Conservation (phyloP, 2,113 vertebrate genomes). For the Xiphophorus couchianus region DNA sequence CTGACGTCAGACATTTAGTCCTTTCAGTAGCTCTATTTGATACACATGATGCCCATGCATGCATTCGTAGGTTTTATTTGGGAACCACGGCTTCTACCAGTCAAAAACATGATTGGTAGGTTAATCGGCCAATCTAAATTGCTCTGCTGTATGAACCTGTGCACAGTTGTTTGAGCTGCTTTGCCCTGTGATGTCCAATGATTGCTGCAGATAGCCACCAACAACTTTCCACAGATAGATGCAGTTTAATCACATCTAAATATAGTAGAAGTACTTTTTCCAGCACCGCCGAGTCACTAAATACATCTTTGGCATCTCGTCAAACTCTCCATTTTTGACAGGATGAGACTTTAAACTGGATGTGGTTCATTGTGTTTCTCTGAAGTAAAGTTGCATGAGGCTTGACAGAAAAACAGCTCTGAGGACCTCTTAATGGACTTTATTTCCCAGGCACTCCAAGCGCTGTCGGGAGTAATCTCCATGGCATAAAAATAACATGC, state of each 20-base stretch:
- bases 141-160: background rate
- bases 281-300: slow-evolving; percentile 25
- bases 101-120: background rate
- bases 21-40: background rate
- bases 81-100: too few species aligned
- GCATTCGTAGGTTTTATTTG: too few species aligned
- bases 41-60: background rate
- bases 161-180: background rate
- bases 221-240: background rate
- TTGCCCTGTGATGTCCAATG: background rate
- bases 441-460: slow-evolving; percentile 64
- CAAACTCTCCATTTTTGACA: slow-evolving; percentile 18
- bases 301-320: slow-evolving; percentile 27
- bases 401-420: slow-evolving; percentile 61
- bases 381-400: slow-evolving; percentile 33
- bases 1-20: slow-evolving; percentile 11
- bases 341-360: slow-evolving; percentile 19
- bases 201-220: background rate
- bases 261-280: slow-evolving; percentile 24
- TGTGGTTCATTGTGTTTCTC: slow-evolving; percentile 36
- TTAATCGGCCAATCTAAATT: background rate
- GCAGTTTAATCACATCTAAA: slow-evolving; percentile 11
- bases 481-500: slow-evolving; percentile 71
- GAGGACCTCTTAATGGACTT: slow-evolving; percentile 60
- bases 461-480: slow-evolving; percentile 62